phyloP scores from a whole-genome alignment of 2,797 vertebrate genomes.

The Anabacerthia variegaticeps region DNA sequence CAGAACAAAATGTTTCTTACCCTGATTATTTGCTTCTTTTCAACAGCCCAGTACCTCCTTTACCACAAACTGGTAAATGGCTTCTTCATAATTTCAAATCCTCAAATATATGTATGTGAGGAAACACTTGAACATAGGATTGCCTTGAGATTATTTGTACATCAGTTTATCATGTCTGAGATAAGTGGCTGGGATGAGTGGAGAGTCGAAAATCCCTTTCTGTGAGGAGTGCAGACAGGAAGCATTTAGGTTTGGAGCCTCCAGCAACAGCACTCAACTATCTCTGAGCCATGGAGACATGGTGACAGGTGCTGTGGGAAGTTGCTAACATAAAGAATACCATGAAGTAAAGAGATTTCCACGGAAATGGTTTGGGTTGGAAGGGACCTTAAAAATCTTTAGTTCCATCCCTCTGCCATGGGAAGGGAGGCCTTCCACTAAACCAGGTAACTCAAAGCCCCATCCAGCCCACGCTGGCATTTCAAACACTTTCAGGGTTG shows the following conservation, averaged over 20 bases:
- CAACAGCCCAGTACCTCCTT: not conserved
- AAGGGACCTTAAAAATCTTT: not conserved
- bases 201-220: not conserved
- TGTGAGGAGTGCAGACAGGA: not conserved
- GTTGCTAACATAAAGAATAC: not conserved
- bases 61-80: not conserved
- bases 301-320: not conserved
- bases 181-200: not conserved
- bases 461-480: not conserved
- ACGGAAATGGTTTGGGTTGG: not conserved
- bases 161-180: not conserved
- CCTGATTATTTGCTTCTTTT: not conserved
- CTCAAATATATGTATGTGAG: not conserved
- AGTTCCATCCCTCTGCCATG: not conserved
- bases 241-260: not conserved
- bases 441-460: not conserved
- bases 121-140: not conserved
- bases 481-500: not conserved
- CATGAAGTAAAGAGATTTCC: not conserved
- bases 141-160: not conserved
- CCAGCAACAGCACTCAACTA: not conserved
- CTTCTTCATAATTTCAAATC: not conserved
- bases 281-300: not conserved
- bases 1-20: not conserved
- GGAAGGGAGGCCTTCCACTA: not conserved